Conservation (phyloP, 2,113 vertebrate species). For the Nyctereutes procyonoides region DNA sequence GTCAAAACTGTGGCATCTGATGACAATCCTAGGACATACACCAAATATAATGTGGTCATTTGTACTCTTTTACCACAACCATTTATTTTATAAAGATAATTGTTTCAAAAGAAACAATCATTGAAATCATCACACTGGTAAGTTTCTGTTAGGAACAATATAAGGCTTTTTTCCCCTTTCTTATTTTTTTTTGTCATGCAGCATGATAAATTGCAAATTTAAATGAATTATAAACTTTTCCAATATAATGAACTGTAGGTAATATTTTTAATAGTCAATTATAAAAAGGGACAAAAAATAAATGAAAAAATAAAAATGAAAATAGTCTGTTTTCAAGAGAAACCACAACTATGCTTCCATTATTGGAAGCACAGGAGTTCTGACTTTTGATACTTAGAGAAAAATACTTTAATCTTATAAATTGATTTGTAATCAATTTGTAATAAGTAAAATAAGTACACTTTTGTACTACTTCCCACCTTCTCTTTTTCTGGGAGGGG, state of each 20-base stretch:
- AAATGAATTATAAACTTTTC: background rate
- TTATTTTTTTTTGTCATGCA: background rate
- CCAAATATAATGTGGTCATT: background rate
- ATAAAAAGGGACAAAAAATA: background rate
- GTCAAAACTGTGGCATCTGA: conserved; percentile 95
- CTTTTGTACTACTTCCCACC: background rate
- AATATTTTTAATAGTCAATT: background rate
- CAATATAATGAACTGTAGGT: background rate
- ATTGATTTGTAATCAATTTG: background rate
- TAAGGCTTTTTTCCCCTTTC: rapidly evolving
- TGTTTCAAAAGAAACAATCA: background rate
- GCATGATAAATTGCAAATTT: background rate
- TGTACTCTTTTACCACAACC: background rate
- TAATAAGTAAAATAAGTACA: background rate
- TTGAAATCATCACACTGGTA: background rate
- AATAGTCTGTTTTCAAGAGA: background rate
- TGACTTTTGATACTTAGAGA: background rate
- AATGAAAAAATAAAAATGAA: background rate
- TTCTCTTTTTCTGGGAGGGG: background rate
- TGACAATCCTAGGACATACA: conserved; percentile 89
- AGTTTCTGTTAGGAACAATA: background rate
- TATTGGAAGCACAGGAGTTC: background rate
- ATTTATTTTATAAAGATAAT: background rate
- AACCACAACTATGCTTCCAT: background rate
- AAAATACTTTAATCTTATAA: background rate